These are phyloP conservation scores for Anas georgica DNA, from an alignment of 2,797 vertebrate genomes.

Conservation along the genomic window DNA sequence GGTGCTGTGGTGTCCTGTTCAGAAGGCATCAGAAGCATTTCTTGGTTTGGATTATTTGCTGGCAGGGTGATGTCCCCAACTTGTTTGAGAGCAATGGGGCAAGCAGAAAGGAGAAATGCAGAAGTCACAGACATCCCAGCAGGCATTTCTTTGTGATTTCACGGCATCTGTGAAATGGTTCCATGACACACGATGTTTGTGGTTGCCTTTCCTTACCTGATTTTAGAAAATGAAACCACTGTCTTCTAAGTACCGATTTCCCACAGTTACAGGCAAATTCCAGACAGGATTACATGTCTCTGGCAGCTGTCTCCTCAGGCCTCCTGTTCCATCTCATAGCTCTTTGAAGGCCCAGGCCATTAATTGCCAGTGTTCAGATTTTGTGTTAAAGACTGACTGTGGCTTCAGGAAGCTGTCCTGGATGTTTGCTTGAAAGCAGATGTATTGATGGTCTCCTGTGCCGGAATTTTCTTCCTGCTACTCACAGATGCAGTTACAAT, in stretches of 20 bases:
- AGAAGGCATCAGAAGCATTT: neutral
- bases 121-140: neutral
- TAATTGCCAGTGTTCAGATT: neutral
- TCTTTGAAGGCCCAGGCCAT: neutral
- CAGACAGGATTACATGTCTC: neutral
- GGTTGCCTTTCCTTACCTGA: neutral
- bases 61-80: fast-evolving
- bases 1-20: neutral
- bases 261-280: neutral
- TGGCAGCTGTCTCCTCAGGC: neutral
- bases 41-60: neutral
- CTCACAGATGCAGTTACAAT: neutral
- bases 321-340: neutral
- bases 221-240: neutral
- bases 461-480: neutral
- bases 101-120: neutral
- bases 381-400: neutral
- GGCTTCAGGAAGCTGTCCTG: neutral
- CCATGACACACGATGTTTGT: neutral
- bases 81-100: neutral
- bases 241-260: neutral
- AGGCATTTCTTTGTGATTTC: neutral
- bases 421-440: neutral
- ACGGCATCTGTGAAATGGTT: neutral
- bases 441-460: fast-evolving